These are phyloP conservation scores for Smithornis capensis DNA, from an alignment of 2,113 vertebrate species.

Conservation along the genomic window DNA sequence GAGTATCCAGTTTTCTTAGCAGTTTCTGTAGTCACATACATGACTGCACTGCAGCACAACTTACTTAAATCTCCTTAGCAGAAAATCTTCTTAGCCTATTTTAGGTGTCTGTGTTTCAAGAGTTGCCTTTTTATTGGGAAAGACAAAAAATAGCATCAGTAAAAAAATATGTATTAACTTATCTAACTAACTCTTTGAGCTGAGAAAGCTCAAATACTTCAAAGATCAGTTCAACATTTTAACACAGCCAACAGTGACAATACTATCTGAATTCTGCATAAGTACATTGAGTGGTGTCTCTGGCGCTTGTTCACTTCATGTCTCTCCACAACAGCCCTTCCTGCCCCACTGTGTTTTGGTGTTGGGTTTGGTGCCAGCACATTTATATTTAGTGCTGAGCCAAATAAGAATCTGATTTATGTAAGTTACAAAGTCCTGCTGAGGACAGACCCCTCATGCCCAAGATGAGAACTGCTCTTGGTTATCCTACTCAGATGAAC, in stretches of 20 bases:
- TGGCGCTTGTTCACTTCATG: background rate
- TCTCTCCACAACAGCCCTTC: background rate
- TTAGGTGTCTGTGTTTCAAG: background rate
- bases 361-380: background rate
- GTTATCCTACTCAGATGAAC: background rate
- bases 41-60: background rate
- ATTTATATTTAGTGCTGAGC: background rate
- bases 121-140: background rate
- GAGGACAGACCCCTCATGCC: background rate
- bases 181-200: background rate
- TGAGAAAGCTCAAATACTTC: background rate
- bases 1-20: background rate
- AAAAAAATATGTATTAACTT: background rate
- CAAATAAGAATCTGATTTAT: background rate
- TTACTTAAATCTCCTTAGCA: background rate
- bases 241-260: background rate
- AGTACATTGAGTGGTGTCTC: background rate
- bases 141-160: background rate
- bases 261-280: rapidly evolving
- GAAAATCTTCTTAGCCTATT: background rate
- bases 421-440: background rate
- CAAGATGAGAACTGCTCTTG: rapidly evolving
- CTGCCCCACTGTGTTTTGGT: background rate
- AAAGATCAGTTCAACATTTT: background rate
- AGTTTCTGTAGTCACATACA: background rate